A percentile compares a stretch with the other conserved stretches of the same genome.
These are phyloP conservation scores for Thymelicus acteon DNA, from an alignment of 2,888 invertebrate species.

Conservation along the genomic window DNA sequence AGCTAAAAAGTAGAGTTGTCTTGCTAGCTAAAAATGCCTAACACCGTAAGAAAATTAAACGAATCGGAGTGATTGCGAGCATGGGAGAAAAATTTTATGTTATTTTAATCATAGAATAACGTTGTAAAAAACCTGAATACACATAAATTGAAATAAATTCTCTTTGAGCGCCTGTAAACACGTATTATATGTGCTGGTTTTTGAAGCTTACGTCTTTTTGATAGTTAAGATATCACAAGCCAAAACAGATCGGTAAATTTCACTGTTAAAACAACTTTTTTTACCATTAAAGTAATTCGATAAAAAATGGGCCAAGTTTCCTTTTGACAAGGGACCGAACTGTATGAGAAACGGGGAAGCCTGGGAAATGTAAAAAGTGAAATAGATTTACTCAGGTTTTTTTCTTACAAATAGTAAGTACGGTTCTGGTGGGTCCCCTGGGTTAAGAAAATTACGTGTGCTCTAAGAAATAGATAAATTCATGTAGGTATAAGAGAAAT, in stretches of 20 bases:
- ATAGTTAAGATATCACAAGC: background rate
- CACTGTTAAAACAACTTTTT: slow-evolving; percentile 56
- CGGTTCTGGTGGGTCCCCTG: slow-evolving; percentile 45
- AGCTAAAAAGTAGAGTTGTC: too few species aligned
- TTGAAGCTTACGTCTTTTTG: too few species aligned
- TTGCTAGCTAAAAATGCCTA: too few species aligned
- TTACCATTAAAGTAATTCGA: slow-evolving; percentile 76
- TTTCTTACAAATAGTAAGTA: slow-evolving; percentile 59
- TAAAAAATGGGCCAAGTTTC: slow-evolving; percentile 78
- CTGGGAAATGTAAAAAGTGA: slow-evolving; percentile 67
- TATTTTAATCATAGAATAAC: too few species aligned
- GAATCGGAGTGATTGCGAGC: too few species aligned
- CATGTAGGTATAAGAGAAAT: background rate
- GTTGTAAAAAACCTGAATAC: too few species aligned
- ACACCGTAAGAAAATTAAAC: too few species aligned
- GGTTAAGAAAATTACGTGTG: slow-evolving; percentile 22
- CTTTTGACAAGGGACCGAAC: slow-evolving; percentile 77
- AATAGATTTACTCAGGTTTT: slow-evolving; percentile 66
- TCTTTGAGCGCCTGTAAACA: too few species aligned
- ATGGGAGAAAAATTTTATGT: too few species aligned
- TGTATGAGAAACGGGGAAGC: slow-evolving; percentile 70
- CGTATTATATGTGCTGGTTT: too few species aligned
- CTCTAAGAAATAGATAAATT: slow-evolving; percentile 20
- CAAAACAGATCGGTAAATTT: slow-evolving; percentile 50
- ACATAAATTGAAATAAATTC: too few species aligned